Evolutionary conservation across 2,113 vertebrate genomes (phyloP).

Genomic region (Nannospalax galili): DNA sequence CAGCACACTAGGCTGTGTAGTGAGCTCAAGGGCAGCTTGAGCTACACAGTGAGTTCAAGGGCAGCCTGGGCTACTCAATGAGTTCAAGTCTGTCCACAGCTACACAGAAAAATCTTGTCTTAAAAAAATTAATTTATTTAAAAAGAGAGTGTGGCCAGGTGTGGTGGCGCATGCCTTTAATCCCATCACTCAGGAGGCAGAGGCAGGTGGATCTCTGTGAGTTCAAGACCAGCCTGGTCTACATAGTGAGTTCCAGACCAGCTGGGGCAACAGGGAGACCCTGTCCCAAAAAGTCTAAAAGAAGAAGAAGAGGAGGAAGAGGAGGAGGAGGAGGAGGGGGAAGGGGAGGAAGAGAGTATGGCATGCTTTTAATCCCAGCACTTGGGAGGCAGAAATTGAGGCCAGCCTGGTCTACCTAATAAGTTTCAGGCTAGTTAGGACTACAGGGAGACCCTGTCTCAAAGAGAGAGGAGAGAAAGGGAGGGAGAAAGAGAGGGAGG

Average conservation of each 20-base stretch:
- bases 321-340: background rate
- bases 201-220: too few species aligned
- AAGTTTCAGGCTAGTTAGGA: background rate
- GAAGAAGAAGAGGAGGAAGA: fast-evolving
- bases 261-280: background rate
- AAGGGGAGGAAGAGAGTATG: too few species aligned
- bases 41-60: too few species aligned
- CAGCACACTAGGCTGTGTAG: background rate
- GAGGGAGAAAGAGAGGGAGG: background rate
- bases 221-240: background rate
- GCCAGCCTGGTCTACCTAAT: background rate
- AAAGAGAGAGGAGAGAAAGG: background rate
- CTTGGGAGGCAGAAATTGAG: too few species aligned
- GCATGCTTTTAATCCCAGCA: too few species aligned
- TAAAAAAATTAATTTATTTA: too few species aligned
- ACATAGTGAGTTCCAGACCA: background rate
- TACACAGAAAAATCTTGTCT: too few species aligned
- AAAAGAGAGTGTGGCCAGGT: too few species aligned
- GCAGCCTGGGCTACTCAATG: background rate
- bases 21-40: background rate
- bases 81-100: background rate
- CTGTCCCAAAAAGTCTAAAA: background rate
- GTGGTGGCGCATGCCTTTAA: too few species aligned
- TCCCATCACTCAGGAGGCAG: too few species aligned
- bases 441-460: background rate